phyloP scores from a whole-genome alignment of 2,113 vertebrate genomes.

The Nansenia antarctica region DNA sequence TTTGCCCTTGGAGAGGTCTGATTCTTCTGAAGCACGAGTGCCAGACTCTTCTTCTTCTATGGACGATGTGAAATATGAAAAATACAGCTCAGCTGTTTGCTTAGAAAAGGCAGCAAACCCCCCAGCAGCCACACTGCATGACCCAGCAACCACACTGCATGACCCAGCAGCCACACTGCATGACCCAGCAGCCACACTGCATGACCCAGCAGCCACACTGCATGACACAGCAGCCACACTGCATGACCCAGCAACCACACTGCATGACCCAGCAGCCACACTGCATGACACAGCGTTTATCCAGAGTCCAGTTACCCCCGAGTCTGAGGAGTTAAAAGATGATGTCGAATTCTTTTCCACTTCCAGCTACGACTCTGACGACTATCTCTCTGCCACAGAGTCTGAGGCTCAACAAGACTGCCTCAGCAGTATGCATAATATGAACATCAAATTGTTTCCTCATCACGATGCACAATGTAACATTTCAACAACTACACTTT shows the following conservation, averaged over 20 bases:
- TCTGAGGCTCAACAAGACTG: constrained; percentile 23
- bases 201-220: neutral
- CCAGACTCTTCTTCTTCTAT: neutral
- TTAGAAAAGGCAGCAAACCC: constrained; percentile 19
- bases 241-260: neutral
- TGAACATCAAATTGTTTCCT: too few relatives aligned
- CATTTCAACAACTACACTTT: too few relatives aligned
- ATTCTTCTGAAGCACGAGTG: neutral
- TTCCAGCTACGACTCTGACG: constrained; percentile 55
- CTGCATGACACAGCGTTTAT: constrained; percentile 13
- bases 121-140: neutral
- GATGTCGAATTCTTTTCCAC: constrained; percentile 35
- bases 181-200: neutral
- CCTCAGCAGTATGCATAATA: too few relatives aligned
- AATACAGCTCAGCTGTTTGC: neutral
- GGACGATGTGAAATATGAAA: constrained; percentile 3
- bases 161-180: neutral
- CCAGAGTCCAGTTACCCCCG: too few relatives aligned
- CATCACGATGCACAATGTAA: neutral
- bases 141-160: neutral
- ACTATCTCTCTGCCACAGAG: constrained; percentile 50
- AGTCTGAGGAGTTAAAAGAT: constrained; percentile 37
- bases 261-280: neutral
- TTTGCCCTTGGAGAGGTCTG: neutral
- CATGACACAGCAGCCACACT: constrained; percentile 6